Conservation (phyloP, 2,797 vertebrate species). For the Sebastes itinus region DNA sequence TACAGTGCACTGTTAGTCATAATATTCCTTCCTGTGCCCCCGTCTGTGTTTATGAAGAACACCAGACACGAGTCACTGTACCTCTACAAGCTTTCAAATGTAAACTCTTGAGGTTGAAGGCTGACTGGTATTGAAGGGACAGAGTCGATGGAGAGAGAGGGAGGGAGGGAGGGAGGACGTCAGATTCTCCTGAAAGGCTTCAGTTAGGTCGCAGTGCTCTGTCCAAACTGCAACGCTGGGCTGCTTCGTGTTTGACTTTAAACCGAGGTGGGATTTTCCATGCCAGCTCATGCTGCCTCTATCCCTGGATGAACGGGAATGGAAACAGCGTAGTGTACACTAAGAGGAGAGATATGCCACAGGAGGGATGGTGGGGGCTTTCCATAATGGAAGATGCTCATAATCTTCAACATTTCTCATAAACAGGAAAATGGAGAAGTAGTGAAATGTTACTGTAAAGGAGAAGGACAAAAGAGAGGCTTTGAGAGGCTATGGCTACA, state of each 20-base stretch:
- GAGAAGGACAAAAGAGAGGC: constrained; percentile 14
- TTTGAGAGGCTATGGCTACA: background rate
- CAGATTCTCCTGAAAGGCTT: constrained; percentile 60
- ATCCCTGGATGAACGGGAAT: constrained; percentile 47
- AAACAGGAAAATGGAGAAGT: constrained; percentile 51
- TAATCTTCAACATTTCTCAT: constrained; percentile 30
- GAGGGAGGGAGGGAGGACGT: background rate
- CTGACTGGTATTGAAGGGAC: constrained; percentile 20
- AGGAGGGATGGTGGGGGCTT: constrained; percentile 54
- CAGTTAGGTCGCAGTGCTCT: constrained; percentile 38
- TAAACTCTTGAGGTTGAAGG: constrained; percentile 56
- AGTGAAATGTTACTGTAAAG: background rate
- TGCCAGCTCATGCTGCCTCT: constrained; percentile 73
- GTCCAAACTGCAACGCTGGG: constrained; percentile 50
- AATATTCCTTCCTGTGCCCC: constrained; percentile 29
- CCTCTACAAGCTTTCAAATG: constrained; percentile 38
- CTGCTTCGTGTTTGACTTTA: constrained; percentile 57
- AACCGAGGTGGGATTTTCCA: constrained; percentile 76
- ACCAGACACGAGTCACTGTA: constrained; percentile 37
- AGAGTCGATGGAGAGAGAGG: constrained; percentile 21
- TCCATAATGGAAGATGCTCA: constrained; percentile 45
- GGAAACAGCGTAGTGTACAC: constrained; percentile 39
- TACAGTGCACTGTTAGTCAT: constrained; percentile 26
- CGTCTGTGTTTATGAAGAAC: constrained; percentile 49
- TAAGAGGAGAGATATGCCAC: constrained; percentile 56